Percentiles rank a stretch among this genome's conserved stretches.
Evolutionary conservation across 2,113 vertebrate species (phyloP).

Genomic region (Nannospalax galili): DNA sequence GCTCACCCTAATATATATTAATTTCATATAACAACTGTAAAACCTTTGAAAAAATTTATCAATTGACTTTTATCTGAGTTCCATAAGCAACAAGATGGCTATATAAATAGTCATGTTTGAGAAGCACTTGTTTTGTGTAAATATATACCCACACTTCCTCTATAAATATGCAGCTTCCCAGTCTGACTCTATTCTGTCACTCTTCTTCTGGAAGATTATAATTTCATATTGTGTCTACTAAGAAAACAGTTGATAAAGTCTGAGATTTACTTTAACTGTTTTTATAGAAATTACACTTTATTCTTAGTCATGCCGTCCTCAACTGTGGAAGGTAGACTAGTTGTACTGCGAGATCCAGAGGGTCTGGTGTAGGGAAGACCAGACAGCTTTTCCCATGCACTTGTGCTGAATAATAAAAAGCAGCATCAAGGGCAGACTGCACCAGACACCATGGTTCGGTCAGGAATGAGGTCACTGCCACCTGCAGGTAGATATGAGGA

Average conservation of each 20-base stretch:
- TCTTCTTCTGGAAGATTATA: background rate
- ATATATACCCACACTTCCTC: background rate
- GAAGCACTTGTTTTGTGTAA: conserved; percentile 22
- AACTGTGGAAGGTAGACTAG: background rate
- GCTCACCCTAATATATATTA: background rate
- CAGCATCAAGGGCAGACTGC: background rate
- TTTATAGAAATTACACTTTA: background rate
- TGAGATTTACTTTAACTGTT: background rate
- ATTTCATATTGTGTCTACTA: background rate
- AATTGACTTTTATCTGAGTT: background rate
- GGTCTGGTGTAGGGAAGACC: background rate
- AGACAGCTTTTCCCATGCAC: background rate
- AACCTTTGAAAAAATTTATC: background rate
- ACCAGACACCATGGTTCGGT: background rate
- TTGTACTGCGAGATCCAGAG: background rate
- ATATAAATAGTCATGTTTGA: background rate
- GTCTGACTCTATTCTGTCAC: background rate
- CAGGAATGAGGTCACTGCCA: background rate
- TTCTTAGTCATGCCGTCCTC: background rate
- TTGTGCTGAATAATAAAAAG: background rate
- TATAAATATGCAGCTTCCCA: background rate
- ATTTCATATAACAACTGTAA: background rate
- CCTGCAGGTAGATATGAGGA: background rate
- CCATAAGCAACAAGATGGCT: background rate
- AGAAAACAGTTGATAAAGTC: background rate